These are phyloP conservation scores for Zosterops pallidus DNA, from an alignment of 2,113 vertebrate genomes.

Conservation along the genomic window DNA sequence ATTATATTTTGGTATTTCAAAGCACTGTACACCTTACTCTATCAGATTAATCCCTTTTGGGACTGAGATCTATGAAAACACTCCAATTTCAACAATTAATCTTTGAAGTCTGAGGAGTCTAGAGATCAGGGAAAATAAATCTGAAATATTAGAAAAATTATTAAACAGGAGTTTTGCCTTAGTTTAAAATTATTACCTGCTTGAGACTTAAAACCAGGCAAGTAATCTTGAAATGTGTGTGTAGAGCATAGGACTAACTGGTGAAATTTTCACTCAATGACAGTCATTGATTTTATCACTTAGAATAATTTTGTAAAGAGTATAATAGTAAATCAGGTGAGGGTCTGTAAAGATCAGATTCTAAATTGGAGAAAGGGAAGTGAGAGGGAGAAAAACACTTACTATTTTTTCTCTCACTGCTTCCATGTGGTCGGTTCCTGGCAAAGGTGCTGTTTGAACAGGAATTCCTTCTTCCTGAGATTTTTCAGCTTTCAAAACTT, in stretches of 20 bases:
- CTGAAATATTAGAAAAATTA: neutral
- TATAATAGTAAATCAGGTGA: neutral
- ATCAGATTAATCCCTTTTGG: neutral
- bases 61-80: neutral
- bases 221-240: neutral
- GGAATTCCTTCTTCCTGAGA: neutral
- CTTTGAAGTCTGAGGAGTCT: neutral
- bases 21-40: neutral
- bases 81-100: neutral
- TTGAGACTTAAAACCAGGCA: neutral
- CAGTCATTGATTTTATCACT: neutral
- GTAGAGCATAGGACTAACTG: neutral
- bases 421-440: slow-evolving; percentile 44
- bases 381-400: slow-evolving; percentile 50
- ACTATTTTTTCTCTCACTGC: slow-evolving; percentile 72
- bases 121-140: neutral
- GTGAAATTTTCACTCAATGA: neutral
- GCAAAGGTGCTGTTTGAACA: neutral
- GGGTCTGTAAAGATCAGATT: neutral
- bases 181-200: neutral
- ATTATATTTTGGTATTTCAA: neutral
- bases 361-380: neutral
- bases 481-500: neutral
- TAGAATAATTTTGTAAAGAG: neutral
- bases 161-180: neutral